Evolutionary conservation across 2,113 vertebrate genomes (phyloP).

Genomic region (Pituophis catenifer): DNA sequence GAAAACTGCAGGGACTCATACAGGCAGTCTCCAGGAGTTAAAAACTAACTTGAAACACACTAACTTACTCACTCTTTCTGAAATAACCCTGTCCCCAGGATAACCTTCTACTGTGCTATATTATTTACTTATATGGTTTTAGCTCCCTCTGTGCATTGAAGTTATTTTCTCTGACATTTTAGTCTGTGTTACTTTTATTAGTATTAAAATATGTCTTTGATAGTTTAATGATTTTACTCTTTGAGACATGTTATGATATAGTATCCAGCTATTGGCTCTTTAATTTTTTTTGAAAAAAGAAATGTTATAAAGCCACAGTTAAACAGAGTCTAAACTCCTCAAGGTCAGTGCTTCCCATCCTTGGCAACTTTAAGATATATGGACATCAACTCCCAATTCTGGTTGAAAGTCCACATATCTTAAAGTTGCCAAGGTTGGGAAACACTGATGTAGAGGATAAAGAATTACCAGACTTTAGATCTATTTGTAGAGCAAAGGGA

Average conservation of each 20-base stretch:
- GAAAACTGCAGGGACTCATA: background rate
- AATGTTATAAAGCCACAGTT: background rate
- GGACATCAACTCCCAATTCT: background rate
- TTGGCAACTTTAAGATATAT: background rate
- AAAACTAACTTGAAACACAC: background rate
- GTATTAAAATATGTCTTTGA: background rate
- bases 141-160: background rate
- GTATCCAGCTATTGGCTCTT: background rate
- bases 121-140: background rate
- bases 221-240: background rate
- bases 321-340: background rate
- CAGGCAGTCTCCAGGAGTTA: background rate
- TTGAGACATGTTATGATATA: background rate
- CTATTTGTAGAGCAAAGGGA: background rate
- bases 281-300: background rate
- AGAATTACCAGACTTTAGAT: background rate
- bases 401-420: background rate
- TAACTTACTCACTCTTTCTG: background rate
- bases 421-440: background rate
- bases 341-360: background rate
- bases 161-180: background rate
- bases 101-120: background rate
- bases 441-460: background rate
- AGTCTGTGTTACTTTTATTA: background rate
- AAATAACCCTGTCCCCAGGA: background rate